Evolutionary conservation across 2,113 vertebrate genomes (phyloP).

Genomic region (Greenwoodochromis staneri): DNA sequence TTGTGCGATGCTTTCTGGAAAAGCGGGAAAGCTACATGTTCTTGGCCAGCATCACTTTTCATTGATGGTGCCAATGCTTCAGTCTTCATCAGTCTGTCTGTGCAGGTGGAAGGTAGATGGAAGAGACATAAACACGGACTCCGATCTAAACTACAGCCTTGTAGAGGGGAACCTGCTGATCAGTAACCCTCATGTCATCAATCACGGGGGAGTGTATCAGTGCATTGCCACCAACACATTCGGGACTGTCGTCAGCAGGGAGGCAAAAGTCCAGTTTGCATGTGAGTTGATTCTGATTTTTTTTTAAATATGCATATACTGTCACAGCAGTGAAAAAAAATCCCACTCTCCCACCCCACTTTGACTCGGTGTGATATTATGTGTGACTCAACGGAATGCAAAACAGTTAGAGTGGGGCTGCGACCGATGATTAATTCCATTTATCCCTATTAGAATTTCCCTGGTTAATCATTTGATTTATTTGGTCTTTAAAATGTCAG

Average conservation of each 20-base stretch:
- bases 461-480: neutral
- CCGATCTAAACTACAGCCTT: slow-evolving; percentile 78
- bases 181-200: slow-evolving; percentile 75
- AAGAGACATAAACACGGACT: slow-evolving; percentile 75
- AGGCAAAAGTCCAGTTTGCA: slow-evolving; percentile 85
- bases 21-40: neutral
- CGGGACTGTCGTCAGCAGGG: slow-evolving; percentile 82
- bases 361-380: neutral
- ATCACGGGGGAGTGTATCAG: slow-evolving; percentile 83
- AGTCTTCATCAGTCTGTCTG: slow-evolving; percentile 3
- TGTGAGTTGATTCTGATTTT: slow-evolving; percentile 72
- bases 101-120: slow-evolving; percentile 85
- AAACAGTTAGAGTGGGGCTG: neutral
- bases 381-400: neutral
- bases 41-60: neutral
- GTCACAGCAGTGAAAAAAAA: neutral
- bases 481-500: neutral
- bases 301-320: neutral
- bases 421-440: neutral
- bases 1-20: neutral
- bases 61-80: neutral
- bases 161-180: slow-evolving; percentile 83
- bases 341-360: neutral
- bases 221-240: slow-evolving; percentile 84
- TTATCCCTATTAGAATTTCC: neutral